A percentile compares a stretch with the other conserved stretches of the same genome.
Evolutionary conservation across 2,888 invertebrate species (phyloP).

Genomic region (Spilarctia lutea): DNA sequence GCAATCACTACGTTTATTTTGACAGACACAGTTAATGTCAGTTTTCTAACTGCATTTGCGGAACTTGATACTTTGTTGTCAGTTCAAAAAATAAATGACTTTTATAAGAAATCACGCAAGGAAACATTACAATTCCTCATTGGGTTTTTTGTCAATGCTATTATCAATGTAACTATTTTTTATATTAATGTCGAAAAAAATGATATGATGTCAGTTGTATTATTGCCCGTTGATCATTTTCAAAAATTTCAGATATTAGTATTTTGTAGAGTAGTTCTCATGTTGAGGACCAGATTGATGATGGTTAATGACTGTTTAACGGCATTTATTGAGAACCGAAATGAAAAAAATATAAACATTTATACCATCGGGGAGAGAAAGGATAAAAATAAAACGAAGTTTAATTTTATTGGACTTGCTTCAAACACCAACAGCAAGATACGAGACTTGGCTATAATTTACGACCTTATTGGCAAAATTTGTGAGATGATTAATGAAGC

Average conservation of each 20-base stretch:
- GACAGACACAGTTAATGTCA: background rate
- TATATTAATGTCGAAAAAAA: conserved; percentile 37
- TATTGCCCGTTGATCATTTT: conserved; percentile 52
- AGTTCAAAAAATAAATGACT: conserved; percentile 39
- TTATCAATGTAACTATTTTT: conserved; percentile 42
- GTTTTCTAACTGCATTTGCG: conserved; percentile 7
- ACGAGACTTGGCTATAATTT: conserved; percentile 50
- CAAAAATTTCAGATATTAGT: conserved; percentile 64
- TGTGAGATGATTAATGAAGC: too few species aligned
- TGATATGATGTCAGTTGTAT: conserved; percentile 31
- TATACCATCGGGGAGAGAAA: conserved; percentile 54
- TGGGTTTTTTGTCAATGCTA: conserved; percentile 44
- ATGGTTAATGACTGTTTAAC: conserved; percentile 61
- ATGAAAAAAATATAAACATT: conserved; percentile 46
- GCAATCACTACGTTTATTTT: background rate
- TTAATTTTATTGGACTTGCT: conserved; percentile 28
- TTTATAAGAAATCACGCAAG: conserved; percentile 53
- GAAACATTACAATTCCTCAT: conserved; percentile 42
- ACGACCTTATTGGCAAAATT: conserved; percentile 40
- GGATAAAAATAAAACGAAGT: conserved; percentile 35
- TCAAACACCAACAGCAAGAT: too few species aligned
- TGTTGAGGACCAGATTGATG: conserved; percentile 58
- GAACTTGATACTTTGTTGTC: conserved; percentile 4
- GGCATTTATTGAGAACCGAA: conserved; percentile 58
- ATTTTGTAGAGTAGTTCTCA: conserved; percentile 63